Conservation (phyloP, 2,797 vertebrate genomes). For the Rhyacichthys aspro region DNA sequence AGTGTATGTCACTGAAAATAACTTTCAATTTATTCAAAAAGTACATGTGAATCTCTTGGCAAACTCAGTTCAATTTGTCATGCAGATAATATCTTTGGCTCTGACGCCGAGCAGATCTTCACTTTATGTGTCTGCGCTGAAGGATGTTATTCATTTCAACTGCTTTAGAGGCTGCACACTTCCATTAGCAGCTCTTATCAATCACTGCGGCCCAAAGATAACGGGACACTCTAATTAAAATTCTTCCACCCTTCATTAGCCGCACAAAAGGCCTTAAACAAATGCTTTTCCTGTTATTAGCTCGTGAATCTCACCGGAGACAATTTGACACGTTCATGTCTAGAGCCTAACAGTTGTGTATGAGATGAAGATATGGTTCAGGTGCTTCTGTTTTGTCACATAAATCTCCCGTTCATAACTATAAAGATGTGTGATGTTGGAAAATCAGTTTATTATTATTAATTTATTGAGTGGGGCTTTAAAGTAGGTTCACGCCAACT, state of each 20-base stretch:
- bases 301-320: slow-evolving; percentile 41
- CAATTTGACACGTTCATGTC: slow-evolving; percentile 13
- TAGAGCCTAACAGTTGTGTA: slow-evolving; percentile 22
- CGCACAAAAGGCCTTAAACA: slow-evolving; percentile 65
- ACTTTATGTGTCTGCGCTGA: neutral
- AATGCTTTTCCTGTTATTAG: slow-evolving; percentile 49
- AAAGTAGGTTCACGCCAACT: neutral
- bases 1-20: neutral
- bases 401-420: neutral
- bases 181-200: slow-evolving; percentile 60
- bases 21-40: neutral
- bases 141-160: slow-evolving; percentile 37
- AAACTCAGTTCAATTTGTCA: slow-evolving; percentile 37
- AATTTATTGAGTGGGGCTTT: neutral
- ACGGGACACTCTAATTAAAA: slow-evolving; percentile 71
- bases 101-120: slow-evolving; percentile 29
- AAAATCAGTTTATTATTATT: neutral
- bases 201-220: slow-evolving; percentile 57
- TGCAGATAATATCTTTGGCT: slow-evolving; percentile 33
- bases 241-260: slow-evolving; percentile 65
- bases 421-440: neutral
- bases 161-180: slow-evolving; percentile 39
- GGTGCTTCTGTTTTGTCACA: slow-evolving; percentile 5
- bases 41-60: neutral
- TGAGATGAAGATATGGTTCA: slow-evolving; percentile 22